phyloP scores from a whole-genome alignment of 2,797 vertebrate species.

The Otolemur crassicaudatus region DNA sequence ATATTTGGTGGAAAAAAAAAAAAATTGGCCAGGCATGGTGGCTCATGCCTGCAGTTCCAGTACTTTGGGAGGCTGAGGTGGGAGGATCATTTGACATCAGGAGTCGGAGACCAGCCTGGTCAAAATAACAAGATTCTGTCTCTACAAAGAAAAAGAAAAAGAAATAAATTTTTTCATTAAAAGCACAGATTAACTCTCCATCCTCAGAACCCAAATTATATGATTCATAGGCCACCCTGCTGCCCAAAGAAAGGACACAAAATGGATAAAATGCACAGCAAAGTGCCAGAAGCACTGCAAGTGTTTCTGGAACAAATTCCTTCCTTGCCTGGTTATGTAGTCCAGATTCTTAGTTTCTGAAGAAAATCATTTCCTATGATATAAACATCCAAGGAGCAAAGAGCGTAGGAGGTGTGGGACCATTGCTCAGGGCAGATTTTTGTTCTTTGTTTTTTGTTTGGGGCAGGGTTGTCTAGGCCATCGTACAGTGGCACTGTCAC shows the following conservation, averaged over 20 bases:
- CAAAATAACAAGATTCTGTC: not conserved
- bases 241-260: not conserved
- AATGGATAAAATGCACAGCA: not conserved
- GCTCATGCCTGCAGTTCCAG: too few relatives aligned
- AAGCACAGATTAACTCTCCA: not conserved
- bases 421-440: not conserved
- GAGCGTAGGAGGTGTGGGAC: not conserved
- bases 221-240: not conserved
- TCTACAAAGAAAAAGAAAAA: not conserved
- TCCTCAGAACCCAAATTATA: constrained; percentile 49
- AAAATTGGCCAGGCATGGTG: too few relatives aligned
- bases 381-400: not conserved
- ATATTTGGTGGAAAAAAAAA: not conserved
- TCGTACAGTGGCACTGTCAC: not conserved
- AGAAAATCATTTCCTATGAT: not conserved
- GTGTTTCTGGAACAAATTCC: not conserved
- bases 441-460: too few relatives aligned
- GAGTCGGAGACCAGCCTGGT: too few relatives aligned
- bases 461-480: not conserved
- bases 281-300: not conserved
- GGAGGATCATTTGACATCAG: too few relatives aligned
- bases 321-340: not conserved
- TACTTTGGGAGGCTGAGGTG: too few relatives aligned
- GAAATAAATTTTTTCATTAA: not conserved
- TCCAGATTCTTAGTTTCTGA: not conserved